These are phyloP conservation scores for Tinamus guttatus DNA, from an alignment of 2,113 vertebrate species.

Conservation along the genomic window DNA sequence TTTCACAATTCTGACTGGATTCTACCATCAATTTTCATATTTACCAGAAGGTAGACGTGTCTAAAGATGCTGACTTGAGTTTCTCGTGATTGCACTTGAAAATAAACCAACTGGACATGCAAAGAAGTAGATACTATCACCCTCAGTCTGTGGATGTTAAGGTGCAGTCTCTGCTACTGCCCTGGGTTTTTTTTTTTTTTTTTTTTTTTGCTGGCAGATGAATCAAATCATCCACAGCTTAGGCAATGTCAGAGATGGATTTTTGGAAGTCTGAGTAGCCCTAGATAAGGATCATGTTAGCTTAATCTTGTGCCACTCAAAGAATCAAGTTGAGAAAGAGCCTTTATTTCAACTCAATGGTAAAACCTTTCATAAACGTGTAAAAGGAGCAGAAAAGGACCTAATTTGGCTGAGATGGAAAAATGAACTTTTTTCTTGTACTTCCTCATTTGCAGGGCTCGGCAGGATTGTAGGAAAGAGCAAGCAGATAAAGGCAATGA, in stretches of 20 bases:
- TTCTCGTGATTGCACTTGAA: background rate
- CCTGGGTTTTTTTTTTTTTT: background rate
- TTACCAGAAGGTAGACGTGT: background rate
- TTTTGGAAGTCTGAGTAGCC: constrained; percentile 26
- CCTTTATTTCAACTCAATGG: background rate
- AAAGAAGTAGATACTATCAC: background rate
- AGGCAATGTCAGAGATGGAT: background rate
- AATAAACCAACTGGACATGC: background rate
- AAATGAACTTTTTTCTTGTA: background rate
- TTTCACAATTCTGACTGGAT: background rate
- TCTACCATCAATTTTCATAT: background rate
- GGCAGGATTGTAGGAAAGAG: background rate
- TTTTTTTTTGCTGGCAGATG: background rate
- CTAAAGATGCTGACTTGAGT: background rate
- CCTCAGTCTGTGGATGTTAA: background rate
- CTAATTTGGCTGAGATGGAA: background rate
- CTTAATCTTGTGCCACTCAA: background rate
- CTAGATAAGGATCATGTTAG: constrained; percentile 8
- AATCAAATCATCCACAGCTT: constrained; percentile 12
- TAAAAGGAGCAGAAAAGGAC: constrained; percentile 10
- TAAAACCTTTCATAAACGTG: background rate
- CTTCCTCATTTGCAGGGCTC: background rate
- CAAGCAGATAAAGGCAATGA: background rate
- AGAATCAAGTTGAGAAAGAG: background rate
- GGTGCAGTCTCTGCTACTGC: background rate